Percentiles rank a stretch among this genome's conserved stretches.
Conservation (phyloP, 2,888 invertebrate genomes). For the Palloptera scutellata region DNA sequence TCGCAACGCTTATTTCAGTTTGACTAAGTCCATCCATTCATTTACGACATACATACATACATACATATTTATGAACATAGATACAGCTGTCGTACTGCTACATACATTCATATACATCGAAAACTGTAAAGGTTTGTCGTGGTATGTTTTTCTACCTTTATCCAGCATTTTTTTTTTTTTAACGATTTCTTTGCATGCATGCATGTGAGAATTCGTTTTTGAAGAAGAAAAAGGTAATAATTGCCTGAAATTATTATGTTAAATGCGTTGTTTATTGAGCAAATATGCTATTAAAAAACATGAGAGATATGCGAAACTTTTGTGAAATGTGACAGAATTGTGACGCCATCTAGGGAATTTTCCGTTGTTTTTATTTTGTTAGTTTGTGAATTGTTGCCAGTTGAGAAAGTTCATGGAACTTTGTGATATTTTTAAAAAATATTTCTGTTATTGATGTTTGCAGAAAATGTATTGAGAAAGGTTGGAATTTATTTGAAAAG, state of each 20-base stretch:
- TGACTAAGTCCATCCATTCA: not conserved
- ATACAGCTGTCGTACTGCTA: not conserved
- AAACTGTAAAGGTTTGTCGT: not conserved
- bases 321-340: conserved; percentile 37
- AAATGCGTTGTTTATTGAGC: conserved; percentile 37
- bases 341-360: conserved; percentile 36
- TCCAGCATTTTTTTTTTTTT: conserved; percentile 3
- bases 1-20: not conserved
- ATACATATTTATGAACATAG: not conserved
- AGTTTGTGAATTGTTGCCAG: no score
- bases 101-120: no score
- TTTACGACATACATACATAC: not conserved
- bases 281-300: conserved; percentile 20
- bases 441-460: no score
- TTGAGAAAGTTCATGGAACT: no score
- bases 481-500: no score
- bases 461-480: no score
- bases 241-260: conserved; percentile 43
- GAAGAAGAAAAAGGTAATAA: conserved; percentile 30
- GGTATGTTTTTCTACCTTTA: not conserved
- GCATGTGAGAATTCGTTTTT: conserved; percentile 13
- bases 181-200: conserved; percentile 27
- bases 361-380: conserved; percentile 11
- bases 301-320: conserved; percentile 13
- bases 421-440: no score